Evolutionary conservation across 2,797 vertebrate genomes (phyloP).

Genomic region (Erethizon dorsatum): DNA sequence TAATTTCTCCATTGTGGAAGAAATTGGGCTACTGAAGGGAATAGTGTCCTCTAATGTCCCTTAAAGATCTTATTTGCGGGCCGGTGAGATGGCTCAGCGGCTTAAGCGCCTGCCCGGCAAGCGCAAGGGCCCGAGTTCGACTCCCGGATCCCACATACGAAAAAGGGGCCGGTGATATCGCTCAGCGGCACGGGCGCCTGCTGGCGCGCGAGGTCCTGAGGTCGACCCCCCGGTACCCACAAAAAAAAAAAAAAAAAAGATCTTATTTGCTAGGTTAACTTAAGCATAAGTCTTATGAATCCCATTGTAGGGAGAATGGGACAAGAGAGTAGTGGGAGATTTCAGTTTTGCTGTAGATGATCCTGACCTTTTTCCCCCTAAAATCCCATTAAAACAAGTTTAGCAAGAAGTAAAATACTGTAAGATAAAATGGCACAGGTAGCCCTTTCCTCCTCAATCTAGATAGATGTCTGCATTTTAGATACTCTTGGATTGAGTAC

Average conservation of each 20-base stretch:
- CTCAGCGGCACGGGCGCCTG: no score
- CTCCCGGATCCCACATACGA: no score
- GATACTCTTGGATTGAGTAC: not conserved
- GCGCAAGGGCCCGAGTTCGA: no score
- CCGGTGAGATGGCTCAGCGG: no score
- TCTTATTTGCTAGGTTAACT: conserved; percentile 55
- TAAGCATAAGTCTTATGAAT: conserved; percentile 4
- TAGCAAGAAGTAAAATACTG: conserved; percentile 40
- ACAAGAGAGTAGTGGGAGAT: conserved; percentile 37
- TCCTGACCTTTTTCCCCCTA: conserved; percentile 45
- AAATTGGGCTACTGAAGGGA: conserved; percentile 37
- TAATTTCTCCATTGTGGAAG: conserved; percentile 35
- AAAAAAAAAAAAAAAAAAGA: no score
- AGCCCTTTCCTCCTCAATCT: not conserved
- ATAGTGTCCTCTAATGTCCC: not conserved
- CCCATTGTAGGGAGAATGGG: not conserved
- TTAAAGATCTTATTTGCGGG: conserved; percentile 46
- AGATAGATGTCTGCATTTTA: not conserved
- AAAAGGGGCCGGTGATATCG: no score
- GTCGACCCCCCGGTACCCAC: no score
- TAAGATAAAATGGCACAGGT: not conserved
- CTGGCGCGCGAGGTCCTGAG: no score
- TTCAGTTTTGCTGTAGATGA: conserved; percentile 64
- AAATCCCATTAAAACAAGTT: not conserved
- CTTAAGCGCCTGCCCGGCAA: no score